A percentile compares a stretch with the other conserved stretches of the same genome.
These are phyloP conservation scores for Bombus consobrinus DNA, from an alignment of 1,140 invertebrate genomes.

Conservation along the genomic window DNA sequence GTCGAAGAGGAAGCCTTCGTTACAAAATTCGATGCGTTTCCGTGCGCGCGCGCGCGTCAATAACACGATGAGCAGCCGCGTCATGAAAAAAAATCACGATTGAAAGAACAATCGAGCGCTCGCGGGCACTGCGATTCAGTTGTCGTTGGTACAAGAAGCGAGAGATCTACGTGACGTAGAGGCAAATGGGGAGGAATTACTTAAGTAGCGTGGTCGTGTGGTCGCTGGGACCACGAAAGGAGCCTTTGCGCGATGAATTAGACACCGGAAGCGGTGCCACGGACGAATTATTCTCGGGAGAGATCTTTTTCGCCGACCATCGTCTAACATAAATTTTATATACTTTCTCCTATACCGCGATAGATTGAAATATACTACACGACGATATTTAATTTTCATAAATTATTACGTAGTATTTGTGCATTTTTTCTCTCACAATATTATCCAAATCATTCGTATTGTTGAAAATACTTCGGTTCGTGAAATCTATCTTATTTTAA, in stretches of 20 bases:
- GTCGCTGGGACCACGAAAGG: constrained; percentile 43
- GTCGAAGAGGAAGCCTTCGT: not conserved
- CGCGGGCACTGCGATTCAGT: constrained; percentile 56
- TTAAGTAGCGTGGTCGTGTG: constrained; percentile 57
- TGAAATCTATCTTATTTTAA: too few species aligned
- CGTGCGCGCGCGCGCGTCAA: constrained; percentile 15
- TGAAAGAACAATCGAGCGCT: constrained; percentile 65
- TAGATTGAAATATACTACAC: too few species aligned
- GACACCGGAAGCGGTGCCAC: constrained; percentile 56
- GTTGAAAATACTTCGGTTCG: too few species aligned
- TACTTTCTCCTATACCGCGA: too few species aligned
- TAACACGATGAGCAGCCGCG: constrained; percentile 34
- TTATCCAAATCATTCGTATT: too few species aligned
- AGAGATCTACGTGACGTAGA: constrained; percentile 49
- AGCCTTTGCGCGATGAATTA: constrained; percentile 50
- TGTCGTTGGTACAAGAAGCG: constrained; percentile 50
- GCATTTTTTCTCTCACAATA: too few species aligned
- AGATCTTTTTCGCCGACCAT: not conserved
- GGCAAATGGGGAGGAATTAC: constrained; percentile 64
- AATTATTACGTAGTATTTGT: too few species aligned
- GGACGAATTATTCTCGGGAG: not conserved
- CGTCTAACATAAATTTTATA: not conserved
- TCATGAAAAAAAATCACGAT: constrained; percentile 58
- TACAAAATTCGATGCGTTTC: constrained; percentile 19
- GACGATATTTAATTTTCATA: too few species aligned